Percentiles rank a stretch among this genome's conserved stretches.
These are phyloP conservation scores for Tetrao urogallus DNA, from an alignment of 2,113 vertebrate genomes.

Conservation along the genomic window DNA sequence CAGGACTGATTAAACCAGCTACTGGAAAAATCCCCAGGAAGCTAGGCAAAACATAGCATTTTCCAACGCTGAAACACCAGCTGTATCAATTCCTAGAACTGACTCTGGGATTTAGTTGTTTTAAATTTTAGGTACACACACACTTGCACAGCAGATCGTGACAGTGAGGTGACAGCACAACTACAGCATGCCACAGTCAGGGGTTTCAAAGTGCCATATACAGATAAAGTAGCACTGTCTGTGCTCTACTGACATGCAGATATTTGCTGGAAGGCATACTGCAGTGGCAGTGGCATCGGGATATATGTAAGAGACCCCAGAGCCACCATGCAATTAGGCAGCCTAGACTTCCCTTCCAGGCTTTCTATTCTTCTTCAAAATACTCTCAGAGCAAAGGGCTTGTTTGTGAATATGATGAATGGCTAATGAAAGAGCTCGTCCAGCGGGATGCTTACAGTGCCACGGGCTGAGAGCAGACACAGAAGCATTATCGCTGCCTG, in stretches of 20 bases:
- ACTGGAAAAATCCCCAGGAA: slow-evolving; percentile 33
- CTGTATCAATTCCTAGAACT: not conserved
- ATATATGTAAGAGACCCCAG: not conserved
- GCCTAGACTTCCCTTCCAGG: not conserved
- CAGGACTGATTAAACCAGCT: slow-evolving; percentile 3
- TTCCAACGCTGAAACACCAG: not conserved
- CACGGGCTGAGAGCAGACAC: not conserved
- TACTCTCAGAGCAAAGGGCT: not conserved
- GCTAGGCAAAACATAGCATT: not conserved
- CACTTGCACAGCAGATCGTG: not conserved
- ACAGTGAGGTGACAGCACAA: rapidly evolving
- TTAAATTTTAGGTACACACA: rapidly evolving
- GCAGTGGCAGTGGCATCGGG: not conserved
- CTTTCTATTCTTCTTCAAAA: not conserved
- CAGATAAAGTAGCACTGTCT: not conserved
- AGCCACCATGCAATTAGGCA: not conserved
- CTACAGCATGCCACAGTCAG: rapidly evolving
- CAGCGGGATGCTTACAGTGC: not conserved
- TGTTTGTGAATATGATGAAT: not conserved
- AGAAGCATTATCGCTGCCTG: not conserved
- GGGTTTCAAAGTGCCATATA: not conserved
- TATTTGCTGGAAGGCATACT: not conserved
- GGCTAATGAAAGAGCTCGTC: not conserved
- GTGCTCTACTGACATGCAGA: rapidly evolving
- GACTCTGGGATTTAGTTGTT: not conserved